phyloP scores from a whole-genome alignment of 2,888 invertebrate genomes.

The Heterodera filipjevi region DNA sequence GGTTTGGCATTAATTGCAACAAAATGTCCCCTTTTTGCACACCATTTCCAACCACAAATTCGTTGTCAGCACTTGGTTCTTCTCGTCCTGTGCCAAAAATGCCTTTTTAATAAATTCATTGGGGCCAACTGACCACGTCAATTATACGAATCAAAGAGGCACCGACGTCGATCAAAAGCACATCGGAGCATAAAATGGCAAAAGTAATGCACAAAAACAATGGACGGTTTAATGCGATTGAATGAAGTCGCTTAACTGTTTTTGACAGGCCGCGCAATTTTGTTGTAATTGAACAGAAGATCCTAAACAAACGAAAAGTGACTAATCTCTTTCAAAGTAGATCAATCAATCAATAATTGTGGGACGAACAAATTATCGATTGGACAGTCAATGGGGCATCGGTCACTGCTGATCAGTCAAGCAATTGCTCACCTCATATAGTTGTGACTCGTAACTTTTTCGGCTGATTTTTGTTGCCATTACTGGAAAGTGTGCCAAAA shows the following conservation, averaged over 20 bases:
- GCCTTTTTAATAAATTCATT: not conserved
- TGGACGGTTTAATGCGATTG: not conserved
- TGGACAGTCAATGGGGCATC: not conserved
- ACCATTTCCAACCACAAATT: slow-evolving; percentile 65
- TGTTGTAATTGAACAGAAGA: slow-evolving; percentile 23
- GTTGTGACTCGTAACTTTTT: slow-evolving; percentile 24
- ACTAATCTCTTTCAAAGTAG: too few species aligned
- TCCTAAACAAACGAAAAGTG: not conserved
- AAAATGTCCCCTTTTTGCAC: not conserved
- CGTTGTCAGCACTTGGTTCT: slow-evolving; percentile 65
- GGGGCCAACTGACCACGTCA: slow-evolving; percentile 25
- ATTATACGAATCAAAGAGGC: slow-evolving; percentile 24
- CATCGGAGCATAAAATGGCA: slow-evolving; percentile 6
- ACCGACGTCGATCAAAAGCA: slow-evolving; percentile 24
- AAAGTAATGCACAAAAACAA: not conserved
- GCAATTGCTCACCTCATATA: slow-evolving; percentile 12
- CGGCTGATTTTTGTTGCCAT: slow-evolving; percentile 17
- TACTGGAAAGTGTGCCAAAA: not conserved
- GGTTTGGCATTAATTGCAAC: not conserved
- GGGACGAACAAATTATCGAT: not conserved
- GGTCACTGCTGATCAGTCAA: not conserved
- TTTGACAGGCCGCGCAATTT: slow-evolving; percentile 27
- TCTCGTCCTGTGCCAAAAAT: slow-evolving; percentile 58
- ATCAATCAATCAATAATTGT: too few species aligned
- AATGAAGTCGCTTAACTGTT: slow-evolving; percentile 20